Conservation (phyloP, 2,797 vertebrate genomes). For the Pelochelys cantorii region DNA sequence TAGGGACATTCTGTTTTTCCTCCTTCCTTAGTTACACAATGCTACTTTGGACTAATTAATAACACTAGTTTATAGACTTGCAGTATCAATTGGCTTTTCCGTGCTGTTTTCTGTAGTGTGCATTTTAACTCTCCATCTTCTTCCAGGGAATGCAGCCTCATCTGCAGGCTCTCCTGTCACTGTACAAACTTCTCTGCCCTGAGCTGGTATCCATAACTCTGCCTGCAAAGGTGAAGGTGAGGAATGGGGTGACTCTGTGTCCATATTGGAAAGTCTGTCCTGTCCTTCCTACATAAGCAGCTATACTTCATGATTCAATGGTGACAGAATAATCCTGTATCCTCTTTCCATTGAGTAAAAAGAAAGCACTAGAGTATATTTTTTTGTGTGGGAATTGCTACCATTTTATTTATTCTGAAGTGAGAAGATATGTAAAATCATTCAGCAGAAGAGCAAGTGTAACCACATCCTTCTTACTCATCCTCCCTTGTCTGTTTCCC, state of each 20-base stretch:
- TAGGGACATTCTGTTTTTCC: neutral
- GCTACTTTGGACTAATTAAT: neutral
- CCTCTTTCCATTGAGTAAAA: constrained; percentile 1
- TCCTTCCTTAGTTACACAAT: neutral
- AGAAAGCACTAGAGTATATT: neutral
- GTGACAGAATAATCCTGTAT: neutral
- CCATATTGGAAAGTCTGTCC: neutral
- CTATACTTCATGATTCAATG: neutral
- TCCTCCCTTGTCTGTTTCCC: neutral
- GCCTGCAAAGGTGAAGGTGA: constrained; percentile 87
- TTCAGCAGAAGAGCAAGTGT: neutral
- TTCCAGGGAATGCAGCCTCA: constrained; percentile 89
- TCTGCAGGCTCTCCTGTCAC: constrained; percentile 88
- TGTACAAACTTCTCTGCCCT: constrained; percentile 92
- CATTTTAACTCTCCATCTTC: constrained; percentile 29
- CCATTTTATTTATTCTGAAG: neutral
- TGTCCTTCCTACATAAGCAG: neutral
- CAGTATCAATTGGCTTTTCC: neutral
- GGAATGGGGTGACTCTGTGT: constrained; percentile 23
- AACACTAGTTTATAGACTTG: neutral
- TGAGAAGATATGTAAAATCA: neutral
- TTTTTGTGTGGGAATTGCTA: neutral
- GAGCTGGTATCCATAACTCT: constrained; percentile 87
- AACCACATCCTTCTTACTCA: neutral
- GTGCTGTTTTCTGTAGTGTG: neutral